Evolutionary conservation across 2,113 vertebrate genomes (phyloP), one percentile per base, ranked within the genome.

Genomic region (Corythoichthys haematopterus): DNA sequence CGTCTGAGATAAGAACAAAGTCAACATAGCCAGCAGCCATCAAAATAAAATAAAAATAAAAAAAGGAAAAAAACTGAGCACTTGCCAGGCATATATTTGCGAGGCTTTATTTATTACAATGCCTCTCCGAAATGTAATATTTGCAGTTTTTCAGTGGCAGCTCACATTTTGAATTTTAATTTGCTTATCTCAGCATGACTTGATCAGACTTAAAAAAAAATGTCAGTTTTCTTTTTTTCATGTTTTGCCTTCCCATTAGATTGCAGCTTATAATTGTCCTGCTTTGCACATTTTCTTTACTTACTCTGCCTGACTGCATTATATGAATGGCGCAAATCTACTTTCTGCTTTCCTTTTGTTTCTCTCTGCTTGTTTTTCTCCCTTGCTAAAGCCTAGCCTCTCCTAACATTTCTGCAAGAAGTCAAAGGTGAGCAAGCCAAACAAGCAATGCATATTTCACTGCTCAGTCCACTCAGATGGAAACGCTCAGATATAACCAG

Each of bases 321-420:
- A 69, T 63, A 69, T 58, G 70, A 82, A 71, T 72, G 75, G 83
- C 86, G 84, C 80, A 75, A 12, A 70, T 79, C 80, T 62, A 38
- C 84, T 77, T 76, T 84, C 75, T 78, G 45, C 79, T 79, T 75
- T 70, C 85, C 64, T 52, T 65, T 83, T 76, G 71, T 81, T 87
- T 82, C 57, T 84, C 71, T 81, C 68, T 85, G 65, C 69, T 78
- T 82, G 63, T 88, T 75, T 86, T 88, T 77, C 85, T 76, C 85
- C 78, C 84, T 28, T 83, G 56, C 68, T 88, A 89, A 94, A 94
- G 92, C 89, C 85, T 68, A 84, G 84, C 91, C 65, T 82, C 80
- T 84, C 82, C 79, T 92, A 91, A 91, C 85, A 89, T 86, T 82
- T 89, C 88, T 89, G 70, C 88, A 81, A 82, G 85, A 86, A 75